These are phyloP conservation scores for Puntigrus tetrazona DNA, from an alignment of 2,113 vertebrate species.

Conservation along the genomic window DNA sequence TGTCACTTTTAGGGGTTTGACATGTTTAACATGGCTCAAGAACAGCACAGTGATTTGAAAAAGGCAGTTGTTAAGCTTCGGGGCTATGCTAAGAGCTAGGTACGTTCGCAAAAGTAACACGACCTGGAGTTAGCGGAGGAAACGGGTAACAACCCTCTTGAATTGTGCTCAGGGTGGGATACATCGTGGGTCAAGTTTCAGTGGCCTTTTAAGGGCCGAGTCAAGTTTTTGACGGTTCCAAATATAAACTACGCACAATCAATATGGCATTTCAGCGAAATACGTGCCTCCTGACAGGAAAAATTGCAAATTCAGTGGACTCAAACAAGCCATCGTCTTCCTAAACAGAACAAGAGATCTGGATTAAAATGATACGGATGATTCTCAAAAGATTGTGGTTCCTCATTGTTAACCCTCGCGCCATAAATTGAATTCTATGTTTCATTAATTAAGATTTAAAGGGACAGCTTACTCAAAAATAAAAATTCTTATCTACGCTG, in stretches of 20 bases:
- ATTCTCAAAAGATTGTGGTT: not conserved
- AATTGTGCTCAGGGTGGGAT: constrained; percentile 41
- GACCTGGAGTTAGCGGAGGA: not conserved
- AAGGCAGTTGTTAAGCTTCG: constrained; percentile 36
- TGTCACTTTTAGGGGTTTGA: constrained; percentile 34
- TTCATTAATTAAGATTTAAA: not conserved
- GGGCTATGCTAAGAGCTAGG: not conserved
- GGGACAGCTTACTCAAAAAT: not conserved
- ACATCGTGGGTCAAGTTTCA: constrained; percentile 27
- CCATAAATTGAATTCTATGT: not conserved
- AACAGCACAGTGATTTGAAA: constrained; percentile 44
- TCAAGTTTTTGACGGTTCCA: constrained; percentile 31
- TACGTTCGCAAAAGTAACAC: not conserved
- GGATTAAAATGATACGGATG: not conserved
- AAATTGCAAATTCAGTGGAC: not conserved
- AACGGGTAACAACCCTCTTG: constrained; percentile 7
- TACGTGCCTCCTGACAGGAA: not conserved
- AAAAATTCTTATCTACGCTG: not conserved
- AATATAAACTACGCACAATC: not conserved
- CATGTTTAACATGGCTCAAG: constrained; percentile 50
- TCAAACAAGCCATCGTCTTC: not conserved
- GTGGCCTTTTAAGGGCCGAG: constrained; percentile 6
- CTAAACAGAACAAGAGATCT: not conserved
- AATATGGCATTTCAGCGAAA: not conserved
- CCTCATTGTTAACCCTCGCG: not conserved